phyloP scores from a whole-genome alignment of 2,113 vertebrate species.

The Dermatemys mawii region DNA sequence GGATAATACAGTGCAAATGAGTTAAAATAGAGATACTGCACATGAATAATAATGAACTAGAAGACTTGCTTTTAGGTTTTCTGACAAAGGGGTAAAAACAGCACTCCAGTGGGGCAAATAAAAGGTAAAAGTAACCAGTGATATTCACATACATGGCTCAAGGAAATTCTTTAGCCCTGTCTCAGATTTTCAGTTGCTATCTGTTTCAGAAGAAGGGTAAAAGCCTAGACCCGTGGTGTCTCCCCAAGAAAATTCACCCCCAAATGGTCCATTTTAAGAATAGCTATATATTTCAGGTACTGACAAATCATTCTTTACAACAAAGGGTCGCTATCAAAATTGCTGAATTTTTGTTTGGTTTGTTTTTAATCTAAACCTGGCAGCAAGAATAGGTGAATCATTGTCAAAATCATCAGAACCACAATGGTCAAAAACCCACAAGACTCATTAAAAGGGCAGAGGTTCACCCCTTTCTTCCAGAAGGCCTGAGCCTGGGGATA shows the following conservation, averaged over 20 bases:
- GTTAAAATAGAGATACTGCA: not conserved
- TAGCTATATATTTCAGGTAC: not conserved
- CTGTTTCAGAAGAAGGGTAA: not conserved
- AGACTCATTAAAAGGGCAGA: fast-evolving
- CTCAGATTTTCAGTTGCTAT: not conserved
- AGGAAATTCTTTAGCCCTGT: not conserved
- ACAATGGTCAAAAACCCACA: not conserved
- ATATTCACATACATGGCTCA: fast-evolving
- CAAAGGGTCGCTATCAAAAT: not conserved
- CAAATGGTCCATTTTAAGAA: not conserved
- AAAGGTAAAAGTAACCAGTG: not conserved
- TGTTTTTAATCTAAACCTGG: not conserved
- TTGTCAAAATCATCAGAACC: not conserved
- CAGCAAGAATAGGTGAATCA: not conserved
- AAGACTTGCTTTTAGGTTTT: not conserved
- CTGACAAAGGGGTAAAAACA: not conserved
- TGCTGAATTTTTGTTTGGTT: no score
- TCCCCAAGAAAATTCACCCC: not conserved
- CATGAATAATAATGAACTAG: not conserved
- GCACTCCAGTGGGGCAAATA: not conserved
- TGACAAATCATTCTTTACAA: not conserved
- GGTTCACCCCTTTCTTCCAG: no score
- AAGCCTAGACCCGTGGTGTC: not conserved
- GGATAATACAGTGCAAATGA: not conserved
- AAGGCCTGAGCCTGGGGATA: not conserved